Conservation (phyloP, 2,797 vertebrate genomes). For the Pelochelys cantorii region DNA sequence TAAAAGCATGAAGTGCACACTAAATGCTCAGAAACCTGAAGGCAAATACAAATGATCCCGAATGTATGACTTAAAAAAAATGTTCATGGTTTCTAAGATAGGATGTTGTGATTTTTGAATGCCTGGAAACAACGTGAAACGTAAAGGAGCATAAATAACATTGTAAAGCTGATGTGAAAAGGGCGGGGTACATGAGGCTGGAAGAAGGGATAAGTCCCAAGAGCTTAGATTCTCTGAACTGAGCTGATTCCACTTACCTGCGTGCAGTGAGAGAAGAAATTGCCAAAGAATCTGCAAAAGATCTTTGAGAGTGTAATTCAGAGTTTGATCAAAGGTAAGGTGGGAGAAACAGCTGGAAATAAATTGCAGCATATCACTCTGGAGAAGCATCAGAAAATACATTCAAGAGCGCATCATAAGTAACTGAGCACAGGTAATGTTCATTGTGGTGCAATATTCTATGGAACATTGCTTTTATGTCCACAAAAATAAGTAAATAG, state of each 20-base stretch:
- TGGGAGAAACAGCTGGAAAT: not conserved
- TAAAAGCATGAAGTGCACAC: not conserved
- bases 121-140: not conserved
- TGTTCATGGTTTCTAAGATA: no score
- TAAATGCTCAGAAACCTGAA: not conserved
- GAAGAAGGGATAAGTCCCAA: not conserved
- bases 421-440: not conserved
- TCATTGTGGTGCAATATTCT: not conserved
- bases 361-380: accelerated
- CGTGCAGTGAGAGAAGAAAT: not conserved
- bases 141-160: not conserved
- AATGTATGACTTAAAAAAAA: no score
- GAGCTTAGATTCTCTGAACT: not conserved
- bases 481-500: not conserved
- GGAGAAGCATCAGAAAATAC: not conserved
- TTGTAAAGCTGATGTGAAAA: not conserved
- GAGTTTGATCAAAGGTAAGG: not conserved
- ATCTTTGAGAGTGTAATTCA: not conserved
- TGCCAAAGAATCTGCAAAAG: not conserved
- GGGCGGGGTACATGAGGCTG: not conserved
- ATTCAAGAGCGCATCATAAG: not conserved
- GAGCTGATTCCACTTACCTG: not conserved
- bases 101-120: not conserved
- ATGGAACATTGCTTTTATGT: not conserved
- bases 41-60: not conserved